These are phyloP conservation scores for Sinella curviseta DNA, from an alignment of 1,140 invertebrate genomes.

Conservation along the genomic window DNA sequence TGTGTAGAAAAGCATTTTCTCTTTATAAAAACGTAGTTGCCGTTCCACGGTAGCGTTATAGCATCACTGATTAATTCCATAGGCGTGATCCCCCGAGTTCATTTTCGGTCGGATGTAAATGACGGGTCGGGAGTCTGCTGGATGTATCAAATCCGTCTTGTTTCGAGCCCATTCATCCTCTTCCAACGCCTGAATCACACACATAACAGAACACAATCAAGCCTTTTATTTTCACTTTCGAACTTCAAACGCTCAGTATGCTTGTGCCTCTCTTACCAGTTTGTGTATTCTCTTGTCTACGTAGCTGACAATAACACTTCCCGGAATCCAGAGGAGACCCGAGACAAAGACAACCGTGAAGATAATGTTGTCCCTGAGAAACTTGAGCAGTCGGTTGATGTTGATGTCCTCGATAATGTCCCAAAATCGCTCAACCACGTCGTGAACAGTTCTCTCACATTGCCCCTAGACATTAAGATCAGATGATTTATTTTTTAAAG, in stretches of 20 bases:
- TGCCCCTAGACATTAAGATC: conserved; percentile 66
- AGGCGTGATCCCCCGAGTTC: conserved; percentile 41
- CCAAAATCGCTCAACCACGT: conserved; percentile 93
- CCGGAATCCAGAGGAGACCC: conserved; percentile 88
- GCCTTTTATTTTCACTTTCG: background rate
- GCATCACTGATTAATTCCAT: conserved; percentile 47
- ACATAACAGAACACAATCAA: background rate
- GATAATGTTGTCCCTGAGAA: conserved; percentile 84
- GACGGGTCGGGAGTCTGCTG: conserved; percentile 45
- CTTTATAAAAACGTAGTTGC: too few relatives aligned
- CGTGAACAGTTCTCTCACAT: conserved; percentile 91
- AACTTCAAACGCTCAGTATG: background rate
- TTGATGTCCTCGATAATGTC: conserved; percentile 95
- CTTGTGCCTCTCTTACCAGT: conserved; percentile 30
- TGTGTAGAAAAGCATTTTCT: too few relatives aligned
- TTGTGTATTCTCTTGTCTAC: conserved; percentile 67
- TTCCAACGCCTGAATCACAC: conserved; percentile 55
- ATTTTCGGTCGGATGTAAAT: conserved; percentile 48
- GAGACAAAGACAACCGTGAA: conserved; percentile 85
- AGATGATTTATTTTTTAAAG: conserved; percentile 15
- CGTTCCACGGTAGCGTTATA: too few relatives aligned
- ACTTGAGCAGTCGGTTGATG: conserved; percentile 85
- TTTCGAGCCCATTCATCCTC: conserved; percentile 61
- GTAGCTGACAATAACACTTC: conserved; percentile 76
- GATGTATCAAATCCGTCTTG: conserved; percentile 62